Conservation (phyloP, 2,888 invertebrate species). For the Empis stercorea region DNA sequence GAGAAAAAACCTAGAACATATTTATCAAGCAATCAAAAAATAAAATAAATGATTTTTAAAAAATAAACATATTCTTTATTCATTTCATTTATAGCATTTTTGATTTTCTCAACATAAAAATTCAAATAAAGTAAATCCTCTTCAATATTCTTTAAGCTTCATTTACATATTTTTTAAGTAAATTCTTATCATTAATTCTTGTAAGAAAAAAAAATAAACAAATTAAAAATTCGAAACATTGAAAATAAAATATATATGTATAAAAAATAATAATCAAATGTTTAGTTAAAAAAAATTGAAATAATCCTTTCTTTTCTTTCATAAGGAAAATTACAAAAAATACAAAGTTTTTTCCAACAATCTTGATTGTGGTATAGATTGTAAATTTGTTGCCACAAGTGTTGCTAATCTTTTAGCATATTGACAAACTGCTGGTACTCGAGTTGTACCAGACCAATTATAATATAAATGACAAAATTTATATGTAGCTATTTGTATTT, state of each 20-base stretch:
- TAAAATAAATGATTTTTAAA: too few species aligned
- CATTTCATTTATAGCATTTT: too few species aligned
- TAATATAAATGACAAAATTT: constrained; percentile 84
- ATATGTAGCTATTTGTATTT: constrained; percentile 71
- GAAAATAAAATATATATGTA: not conserved
- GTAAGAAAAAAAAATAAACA: too few species aligned
- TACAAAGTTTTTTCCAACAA: constrained; percentile 53
- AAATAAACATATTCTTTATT: too few species aligned
- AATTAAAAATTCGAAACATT: not conserved
- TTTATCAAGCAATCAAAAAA: too few species aligned
- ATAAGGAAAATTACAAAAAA: constrained; percentile 46
- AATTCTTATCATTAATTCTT: too few species aligned
- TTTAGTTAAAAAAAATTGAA: not conserved
- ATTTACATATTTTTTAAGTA: too few species aligned
- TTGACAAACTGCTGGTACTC: constrained; percentile 88
- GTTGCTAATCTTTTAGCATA: constrained; percentile 91
- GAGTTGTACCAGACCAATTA: constrained; percentile 76
- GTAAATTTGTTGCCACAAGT: constrained; percentile 68
- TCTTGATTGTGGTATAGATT: constrained; percentile 51
- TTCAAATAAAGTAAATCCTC: too few species aligned
- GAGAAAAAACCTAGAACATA: too few species aligned
- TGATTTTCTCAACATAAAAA: too few species aligned
- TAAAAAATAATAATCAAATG: constrained; percentile 1
- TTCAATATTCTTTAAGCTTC: too few species aligned
- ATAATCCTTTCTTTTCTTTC: not conserved